These are phyloP conservation scores for Strigamia maritima DNA, from an alignment of 2,888 invertebrate genomes.

Conservation along the genomic window DNA sequence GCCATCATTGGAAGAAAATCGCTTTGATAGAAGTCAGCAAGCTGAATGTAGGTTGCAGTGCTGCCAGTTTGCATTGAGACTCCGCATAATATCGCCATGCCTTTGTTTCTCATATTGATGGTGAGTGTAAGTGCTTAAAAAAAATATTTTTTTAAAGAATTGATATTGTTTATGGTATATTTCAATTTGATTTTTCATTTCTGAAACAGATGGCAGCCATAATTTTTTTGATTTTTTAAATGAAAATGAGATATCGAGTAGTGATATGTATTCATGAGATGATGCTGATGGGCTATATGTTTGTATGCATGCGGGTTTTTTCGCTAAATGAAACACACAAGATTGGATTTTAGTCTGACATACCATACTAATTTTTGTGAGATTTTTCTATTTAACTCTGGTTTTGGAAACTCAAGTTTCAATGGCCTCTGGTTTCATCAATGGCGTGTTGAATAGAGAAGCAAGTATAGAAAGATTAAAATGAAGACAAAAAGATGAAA, in stretches of 20 bases:
- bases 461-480: neutral
- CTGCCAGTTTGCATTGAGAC: neutral
- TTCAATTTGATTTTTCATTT: no score
- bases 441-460: neutral
- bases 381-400: neutral
- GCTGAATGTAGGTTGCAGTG: slow-evolving; percentile 9
- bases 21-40: neutral
- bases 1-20: neutral
- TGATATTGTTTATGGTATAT: no score
- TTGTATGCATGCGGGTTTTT: neutral
- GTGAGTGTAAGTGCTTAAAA: neutral
- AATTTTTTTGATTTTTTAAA: no score
- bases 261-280: neutral
- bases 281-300: neutral
- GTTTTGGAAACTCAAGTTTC: neutral
- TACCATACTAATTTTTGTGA: neutral
- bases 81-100: neutral
- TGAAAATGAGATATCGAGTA: neutral
- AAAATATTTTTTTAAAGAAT: neutral
- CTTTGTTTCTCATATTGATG: slow-evolving; percentile 10
- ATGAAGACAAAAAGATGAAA: neutral
- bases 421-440: neutral
- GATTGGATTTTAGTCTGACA: neutral
- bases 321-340: neutral
- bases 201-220: no score